Evolutionary conservation across 2,888 invertebrate genomes (phyloP), one percentile per base, ranked within the genome.

Genomic region (Heterodera filipjevi): DNA sequence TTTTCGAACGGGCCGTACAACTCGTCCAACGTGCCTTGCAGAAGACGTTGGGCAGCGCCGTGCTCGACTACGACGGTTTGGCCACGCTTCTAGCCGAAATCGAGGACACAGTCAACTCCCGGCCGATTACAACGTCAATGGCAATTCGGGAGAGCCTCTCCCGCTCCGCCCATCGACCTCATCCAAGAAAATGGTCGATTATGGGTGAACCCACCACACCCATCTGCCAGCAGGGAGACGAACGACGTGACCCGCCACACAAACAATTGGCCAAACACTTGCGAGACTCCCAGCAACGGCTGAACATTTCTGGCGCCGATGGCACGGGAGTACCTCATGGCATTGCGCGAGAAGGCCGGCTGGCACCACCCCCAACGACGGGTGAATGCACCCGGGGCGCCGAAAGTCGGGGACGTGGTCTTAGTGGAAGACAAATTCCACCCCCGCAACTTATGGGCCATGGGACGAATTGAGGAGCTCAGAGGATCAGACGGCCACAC

Each of bases 151-250:
- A n/a, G n/a, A n/a, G n/a, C n/a, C n/a, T n/a, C n/a, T n/a, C n/a
- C n/a, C n/a, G n/a, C n/a, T n/a, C n/a, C n/a, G n/a, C 39, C 39
- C 10, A 39, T 39, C 39, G 77, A 77, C 68, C 77, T 77, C 30
- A 39, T 39, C 39, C 39, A 39, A 39, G 39, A 39, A 39, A 39
- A 39, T 39, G 35, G 35, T 19, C 68, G 19, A 35, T 33, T 19
- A 35, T 35, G 5, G 35, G 68, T 68, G 33, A 2, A 68, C 33
- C 68, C 35, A 33, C 19, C 33, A 19, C 39, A 39, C 39, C 19
- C 68, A 33, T 16, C 68, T 68, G 6, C 33, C 68, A 19, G 19
- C 19, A 3, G 19, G 33, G 33, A 33, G 33, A 33, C 33, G 35
- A 33, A 35, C 68, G 16, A 19, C 33, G 35, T 19, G 68, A 68